A percentile compares a stretch with the other conserved stretches of the same genome.
phyloP scores from a whole-genome alignment of 2,888 invertebrate species.

The Neoascia interrupta region DNA sequence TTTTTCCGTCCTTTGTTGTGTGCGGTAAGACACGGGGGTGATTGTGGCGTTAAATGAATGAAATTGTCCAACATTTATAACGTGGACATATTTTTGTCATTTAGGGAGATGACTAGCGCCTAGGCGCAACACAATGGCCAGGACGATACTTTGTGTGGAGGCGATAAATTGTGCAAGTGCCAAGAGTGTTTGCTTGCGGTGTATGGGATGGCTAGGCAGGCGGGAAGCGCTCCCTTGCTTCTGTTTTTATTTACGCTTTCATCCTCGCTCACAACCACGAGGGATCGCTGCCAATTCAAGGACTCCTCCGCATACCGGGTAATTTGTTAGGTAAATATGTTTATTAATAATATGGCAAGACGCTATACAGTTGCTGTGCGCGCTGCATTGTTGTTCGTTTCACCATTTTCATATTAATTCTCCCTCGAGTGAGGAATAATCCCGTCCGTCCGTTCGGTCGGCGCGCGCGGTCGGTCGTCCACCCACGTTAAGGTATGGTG shows the following conservation, averaged over 20 bases:
- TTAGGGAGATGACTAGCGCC: slow-evolving; percentile 27
- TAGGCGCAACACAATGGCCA: slow-evolving; percentile 3
- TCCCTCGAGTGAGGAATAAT: slow-evolving; percentile 52
- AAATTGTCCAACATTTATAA: slow-evolving; percentile 62
- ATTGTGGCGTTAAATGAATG: slow-evolving; percentile 44
- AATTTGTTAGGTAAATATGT: slow-evolving; percentile 66
- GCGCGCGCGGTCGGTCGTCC: not conserved
- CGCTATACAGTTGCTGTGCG: slow-evolving; percentile 25
- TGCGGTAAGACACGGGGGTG: not conserved
- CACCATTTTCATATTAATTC: slow-evolving; percentile 58
- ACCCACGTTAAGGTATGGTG: too few relatives aligned
- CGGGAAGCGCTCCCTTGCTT: slow-evolving; percentile 35
- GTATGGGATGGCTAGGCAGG: slow-evolving; percentile 55
- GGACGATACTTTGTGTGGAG: slow-evolving; percentile 29
- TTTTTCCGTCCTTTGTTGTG: slow-evolving; percentile 29
- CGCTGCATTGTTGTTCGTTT: slow-evolving; percentile 46
- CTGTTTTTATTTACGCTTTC: slow-evolving; percentile 46
- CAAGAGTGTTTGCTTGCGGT: slow-evolving; percentile 62
- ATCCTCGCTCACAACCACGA: slow-evolving; percentile 39
- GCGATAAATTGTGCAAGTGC: slow-evolving; percentile 67
- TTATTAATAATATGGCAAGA: slow-evolving; percentile 59
- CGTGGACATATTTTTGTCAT: slow-evolving; percentile 66
- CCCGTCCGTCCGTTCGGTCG: slow-evolving; percentile 4
- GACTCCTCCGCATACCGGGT: slow-evolving; percentile 40
- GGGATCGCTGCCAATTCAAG: slow-evolving; percentile 44